Evolutionary conservation across 2,888 invertebrate species (phyloP), one percentile per base, ranked within the genome.

Genomic region (Onchidella celtica): DNA sequence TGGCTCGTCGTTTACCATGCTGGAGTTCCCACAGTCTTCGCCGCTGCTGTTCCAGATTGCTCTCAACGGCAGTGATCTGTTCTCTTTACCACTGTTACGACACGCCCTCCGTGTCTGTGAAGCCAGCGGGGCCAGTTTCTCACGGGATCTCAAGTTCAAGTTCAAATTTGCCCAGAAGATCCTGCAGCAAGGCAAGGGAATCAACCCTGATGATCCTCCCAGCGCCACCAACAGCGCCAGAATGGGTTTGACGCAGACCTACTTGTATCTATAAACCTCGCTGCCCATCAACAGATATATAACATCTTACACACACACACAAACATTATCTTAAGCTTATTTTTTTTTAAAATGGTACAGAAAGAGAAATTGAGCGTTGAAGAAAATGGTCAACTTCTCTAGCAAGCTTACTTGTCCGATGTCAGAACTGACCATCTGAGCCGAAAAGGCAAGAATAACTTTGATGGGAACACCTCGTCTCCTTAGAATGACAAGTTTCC

Each of bases 21-120:
- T 89, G 27, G 90, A 90, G 83, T 65, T 90, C 40, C 90, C 90
- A 0, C n/a, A 88, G 36, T 81, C 85, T n/a, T 89, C 88, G 17
- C 87, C 89, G 3, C 79, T 90, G 57, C 83, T 86, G 65, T 90
- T 90, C 79, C 88, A 88, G 75, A 83, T 89, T 6, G 89, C 90
- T 6, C 83, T 89, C 78, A 90, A 90, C 81, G 87, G 83, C 74
- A 72, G 81, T 40, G 88, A 88, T 70, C 78, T 90, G 27, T 86
- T 87, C 59, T 68, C 81, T 1, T 85, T 88, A 38, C 86, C 89
- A n/a, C 77, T 87, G 34, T 86, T 90, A 21, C 86, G 85, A 74
- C 87, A 87, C 34, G 88, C 88, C 2, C 34, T 85, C 36, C 81
- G 84, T 21, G 84, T 89, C 4, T 89, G 90, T 65, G 86, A 89